Base-by-base conservation (phyloP, 2,797 vertebrate species). In the Nannoperca obscura region DNA sequence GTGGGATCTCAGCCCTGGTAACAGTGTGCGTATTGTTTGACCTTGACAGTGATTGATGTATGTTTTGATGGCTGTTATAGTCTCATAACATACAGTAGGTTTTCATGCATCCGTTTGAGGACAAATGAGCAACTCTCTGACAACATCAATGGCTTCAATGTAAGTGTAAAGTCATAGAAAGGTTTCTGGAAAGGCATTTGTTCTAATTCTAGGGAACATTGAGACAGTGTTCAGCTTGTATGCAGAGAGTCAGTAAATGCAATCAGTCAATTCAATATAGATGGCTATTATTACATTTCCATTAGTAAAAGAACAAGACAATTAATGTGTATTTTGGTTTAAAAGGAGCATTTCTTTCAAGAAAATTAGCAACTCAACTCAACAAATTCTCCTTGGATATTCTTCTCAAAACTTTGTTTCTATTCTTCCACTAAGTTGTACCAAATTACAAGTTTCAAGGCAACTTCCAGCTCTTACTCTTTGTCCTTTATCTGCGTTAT, bases 11-110 rank as follows among this genome's bases (percentile, higher is more conserved):
- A 50, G 54, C 1, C 1, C 12, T 24, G 13, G 32, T 38, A 73
- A 47, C 20, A 32, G 61, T 54, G 13, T 9, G 20, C 30, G 22
- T 55, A 20, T 65, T 64, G 52, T 67, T 77, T 85, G 54, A 86
- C 73, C 76, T 76, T 78, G 68, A 72, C 58, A 49, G 17, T 84
- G 79, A 86, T 68, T 63, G 82, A 82, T 52, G 2, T 54, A 30
- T 76, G 32, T 72, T 85, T 70, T 69, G 17, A 70, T 47, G 24
- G 64, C 52, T 65, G 57, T 70, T 80, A n/a, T 22, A 14, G 22
- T 70, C 44, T 67, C 50, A 30, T 34, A 54, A 50, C 49, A 74
- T 32, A 19, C 34, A 38, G 42, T 11, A 46, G 40, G 22, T 66
- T 78, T 67, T 15, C 12, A 34, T 54, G 13, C 32, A 59, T 44